A percentile compares a stretch with the other conserved stretches of the same genome.
Conservation (phyloP, 2,113 vertebrate species). For the Xiphophorus hellerii region DNA sequence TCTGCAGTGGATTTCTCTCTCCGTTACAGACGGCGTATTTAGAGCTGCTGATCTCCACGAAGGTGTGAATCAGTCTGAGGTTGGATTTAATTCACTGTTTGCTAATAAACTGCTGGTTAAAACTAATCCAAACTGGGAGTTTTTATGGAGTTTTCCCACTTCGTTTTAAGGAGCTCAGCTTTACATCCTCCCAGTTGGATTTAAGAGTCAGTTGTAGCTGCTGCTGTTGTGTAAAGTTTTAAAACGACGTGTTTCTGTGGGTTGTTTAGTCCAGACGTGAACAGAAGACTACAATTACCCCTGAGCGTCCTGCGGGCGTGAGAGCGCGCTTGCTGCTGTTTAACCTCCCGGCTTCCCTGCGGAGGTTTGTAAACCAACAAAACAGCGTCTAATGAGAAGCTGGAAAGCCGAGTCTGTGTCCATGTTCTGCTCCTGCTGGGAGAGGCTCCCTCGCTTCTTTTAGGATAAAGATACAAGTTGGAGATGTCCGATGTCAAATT, state of each 20-base stretch:
- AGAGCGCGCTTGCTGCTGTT: neutral
- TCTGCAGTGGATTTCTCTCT: too few relatives aligned
- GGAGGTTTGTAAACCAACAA: neutral
- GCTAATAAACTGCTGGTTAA: neutral
- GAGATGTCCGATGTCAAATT: neutral
- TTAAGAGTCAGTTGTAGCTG: neutral
- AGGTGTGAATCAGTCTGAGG: neutral
- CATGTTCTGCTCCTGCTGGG: neutral
- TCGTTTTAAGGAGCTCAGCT: neutral
- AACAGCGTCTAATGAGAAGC: neutral
- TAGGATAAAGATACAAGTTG: neutral
- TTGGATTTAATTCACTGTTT: neutral
- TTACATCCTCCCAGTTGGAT: neutral
- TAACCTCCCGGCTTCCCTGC: neutral
- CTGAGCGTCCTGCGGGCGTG: neutral
- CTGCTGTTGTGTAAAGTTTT: slow-evolving; percentile 9
- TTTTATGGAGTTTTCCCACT: slow-evolving; percentile 13
- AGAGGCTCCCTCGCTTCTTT: neutral
- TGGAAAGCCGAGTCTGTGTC: neutral
- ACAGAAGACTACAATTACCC: slow-evolving; percentile 14
- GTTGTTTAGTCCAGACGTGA: slow-evolving; percentile 24
- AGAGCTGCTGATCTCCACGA: too few relatives aligned
- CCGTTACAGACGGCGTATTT: too few relatives aligned
- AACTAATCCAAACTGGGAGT: neutral
- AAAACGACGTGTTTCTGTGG: slow-evolving; percentile 8